These are phyloP conservation scores for Centroberyx gerrardi DNA, from an alignment of 2,797 vertebrate species.

Conservation along the genomic window DNA sequence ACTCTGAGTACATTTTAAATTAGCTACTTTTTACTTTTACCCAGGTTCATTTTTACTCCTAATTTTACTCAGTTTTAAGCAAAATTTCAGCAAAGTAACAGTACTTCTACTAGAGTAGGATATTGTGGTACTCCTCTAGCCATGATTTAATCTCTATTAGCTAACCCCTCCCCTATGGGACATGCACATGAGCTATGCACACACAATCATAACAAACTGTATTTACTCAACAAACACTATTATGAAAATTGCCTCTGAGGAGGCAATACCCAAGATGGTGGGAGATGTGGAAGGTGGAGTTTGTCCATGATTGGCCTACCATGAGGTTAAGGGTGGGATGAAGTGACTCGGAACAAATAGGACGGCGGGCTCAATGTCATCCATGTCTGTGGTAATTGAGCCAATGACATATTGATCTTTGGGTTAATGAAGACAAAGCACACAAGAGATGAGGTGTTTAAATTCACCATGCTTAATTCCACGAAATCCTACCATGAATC, in stretches of 20 bases:
- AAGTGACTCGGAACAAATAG: conserved; percentile 79
- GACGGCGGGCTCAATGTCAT: conserved; percentile 76
- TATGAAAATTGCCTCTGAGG: conserved; percentile 61
- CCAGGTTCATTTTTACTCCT: no score
- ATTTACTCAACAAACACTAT: conserved; percentile 74
- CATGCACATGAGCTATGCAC: conserved; percentile 42
- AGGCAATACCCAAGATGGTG: conserved; percentile 32
- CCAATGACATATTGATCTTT: conserved; percentile 82
- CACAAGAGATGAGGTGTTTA: conserved; percentile 63
- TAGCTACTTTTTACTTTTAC: no score
- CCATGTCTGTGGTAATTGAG: conserved; percentile 79
- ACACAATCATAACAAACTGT: conserved; percentile 60
- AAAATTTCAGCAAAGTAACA: conserved; percentile 6
- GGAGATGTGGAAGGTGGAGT: conserved; percentile 17
- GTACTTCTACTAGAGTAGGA: background rate
- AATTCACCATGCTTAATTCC: conserved; percentile 64
- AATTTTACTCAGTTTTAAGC: no score
- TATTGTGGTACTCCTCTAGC: conserved; percentile 42
- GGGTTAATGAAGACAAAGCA: conserved; percentile 85
- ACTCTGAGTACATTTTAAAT: no score
- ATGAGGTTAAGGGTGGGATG: conserved; percentile 62
- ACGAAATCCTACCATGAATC: conserved; percentile 60
- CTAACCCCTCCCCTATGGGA: conserved; percentile 41
- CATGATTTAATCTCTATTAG: conserved; percentile 63
- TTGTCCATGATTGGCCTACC: conserved; percentile 24